Percentiles rank a stretch among this genome's conserved stretches.
phyloP scores from a whole-genome alignment of 1,140 invertebrate species.

The Pogonus chalceus region DNA sequence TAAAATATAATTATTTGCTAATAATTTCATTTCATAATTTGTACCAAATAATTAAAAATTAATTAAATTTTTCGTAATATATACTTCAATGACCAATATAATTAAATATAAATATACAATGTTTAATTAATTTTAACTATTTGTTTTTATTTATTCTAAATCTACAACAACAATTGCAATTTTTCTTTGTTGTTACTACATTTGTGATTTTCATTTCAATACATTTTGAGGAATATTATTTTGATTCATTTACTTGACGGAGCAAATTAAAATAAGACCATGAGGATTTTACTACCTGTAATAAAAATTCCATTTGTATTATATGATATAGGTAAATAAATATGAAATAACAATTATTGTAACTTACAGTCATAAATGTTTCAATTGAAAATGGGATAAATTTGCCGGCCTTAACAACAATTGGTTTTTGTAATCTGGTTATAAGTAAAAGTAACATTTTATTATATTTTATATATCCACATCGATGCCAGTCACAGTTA shows the following conservation, averaged over 20 bases:
- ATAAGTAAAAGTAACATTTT: slow-evolving; percentile 7
- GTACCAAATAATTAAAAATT: too few species aligned
- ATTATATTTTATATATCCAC: slow-evolving; percentile 3
- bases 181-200: too few species aligned
- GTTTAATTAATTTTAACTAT: too few species aligned
- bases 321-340: neutral
- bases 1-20: too few species aligned
- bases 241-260: slow-evolving; percentile 1
- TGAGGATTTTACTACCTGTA: slow-evolving; percentile 4
- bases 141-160: too few species aligned
- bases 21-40: too few species aligned
- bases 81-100: too few species aligned
- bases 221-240: too few species aligned
- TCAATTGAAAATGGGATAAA: slow-evolving; percentile 9
- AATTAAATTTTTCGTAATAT: too few species aligned
- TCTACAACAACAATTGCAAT: too few species aligned
- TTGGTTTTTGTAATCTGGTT: neutral
- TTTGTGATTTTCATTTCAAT: too few species aligned
- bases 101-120: too few species aligned
- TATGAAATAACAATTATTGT: neutral
- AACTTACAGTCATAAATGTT: slow-evolving; percentile 8
- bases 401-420: slow-evolving; percentile 8
- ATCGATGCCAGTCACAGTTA: neutral
- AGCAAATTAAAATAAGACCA: slow-evolving; percentile 11
- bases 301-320: neutral